Conservation (phyloP, 1,140 invertebrate species). For the Euura lappo region DNA sequence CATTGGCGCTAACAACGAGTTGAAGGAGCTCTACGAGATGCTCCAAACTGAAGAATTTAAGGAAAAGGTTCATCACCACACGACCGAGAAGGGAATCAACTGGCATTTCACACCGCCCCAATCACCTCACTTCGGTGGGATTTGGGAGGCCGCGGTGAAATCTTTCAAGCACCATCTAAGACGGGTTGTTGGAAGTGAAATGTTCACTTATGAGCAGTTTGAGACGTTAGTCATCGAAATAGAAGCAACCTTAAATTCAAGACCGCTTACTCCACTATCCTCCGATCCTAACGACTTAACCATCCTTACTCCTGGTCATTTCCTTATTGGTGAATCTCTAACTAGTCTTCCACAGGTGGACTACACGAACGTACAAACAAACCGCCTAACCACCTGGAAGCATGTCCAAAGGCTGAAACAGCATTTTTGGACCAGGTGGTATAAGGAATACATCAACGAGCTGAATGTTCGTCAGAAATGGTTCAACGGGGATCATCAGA, state of each 20-base stretch:
- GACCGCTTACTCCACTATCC: slow-evolving; percentile 28
- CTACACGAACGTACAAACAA: slow-evolving; percentile 10
- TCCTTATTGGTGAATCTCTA: slow-evolving; percentile 21
- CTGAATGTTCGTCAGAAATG: slow-evolving; percentile 19
- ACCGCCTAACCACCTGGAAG: slow-evolving; percentile 34
- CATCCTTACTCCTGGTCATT: slow-evolving; percentile 21
- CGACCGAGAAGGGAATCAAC: slow-evolving; percentile 4
- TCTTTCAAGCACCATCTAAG: slow-evolving; percentile 42
- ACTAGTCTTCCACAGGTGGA: slow-evolving; percentile 16
- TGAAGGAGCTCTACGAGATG: no score
- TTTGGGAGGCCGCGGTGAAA: slow-evolving; percentile 51
- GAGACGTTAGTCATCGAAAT: slow-evolving; percentile 14
- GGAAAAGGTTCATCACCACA: background rate
- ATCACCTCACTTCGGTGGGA: slow-evolving; percentile 49
- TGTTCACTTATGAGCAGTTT: slow-evolving; percentile 21
- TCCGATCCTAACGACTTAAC: slow-evolving; percentile 17
- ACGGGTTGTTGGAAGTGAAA: slow-evolving; percentile 20
- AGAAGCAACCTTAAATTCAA: slow-evolving; percentile 29
- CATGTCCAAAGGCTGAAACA: slow-evolving; percentile 25
- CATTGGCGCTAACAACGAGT: slow-evolving; percentile 18
- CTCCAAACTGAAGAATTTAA: no score
- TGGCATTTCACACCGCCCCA: slow-evolving; percentile 52
- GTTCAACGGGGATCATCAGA: slow-evolving; percentile 12
- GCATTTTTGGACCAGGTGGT: slow-evolving; percentile 37
- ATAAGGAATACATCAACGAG: slow-evolving; percentile 34